phyloP scores from a whole-genome alignment of 2,888 invertebrate species.

The Sipunculus nudus region DNA sequence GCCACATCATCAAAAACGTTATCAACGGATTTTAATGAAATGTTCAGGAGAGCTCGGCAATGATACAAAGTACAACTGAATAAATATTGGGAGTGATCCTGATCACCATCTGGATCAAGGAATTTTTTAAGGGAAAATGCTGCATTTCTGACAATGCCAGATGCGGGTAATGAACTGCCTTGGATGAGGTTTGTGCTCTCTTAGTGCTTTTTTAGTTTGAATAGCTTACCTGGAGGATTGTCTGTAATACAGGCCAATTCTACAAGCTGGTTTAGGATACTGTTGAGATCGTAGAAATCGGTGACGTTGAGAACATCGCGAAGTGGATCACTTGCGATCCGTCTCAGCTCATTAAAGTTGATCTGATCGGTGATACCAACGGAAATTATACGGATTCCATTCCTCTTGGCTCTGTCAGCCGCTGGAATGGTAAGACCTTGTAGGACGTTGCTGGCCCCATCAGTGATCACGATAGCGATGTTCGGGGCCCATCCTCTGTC shows the following conservation, averaged over 20 bases:
- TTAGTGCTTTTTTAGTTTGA: too few species aligned
- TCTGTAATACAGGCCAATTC: neutral
- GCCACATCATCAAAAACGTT: too few species aligned
- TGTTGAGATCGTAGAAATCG: constrained; percentile 10
- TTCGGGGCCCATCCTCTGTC: constrained; percentile 16
- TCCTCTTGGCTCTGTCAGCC: constrained; percentile 5
- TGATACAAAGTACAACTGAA: too few species aligned
- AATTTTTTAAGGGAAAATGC: too few species aligned
- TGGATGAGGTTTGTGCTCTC: too few species aligned
- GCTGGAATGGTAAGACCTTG: neutral
- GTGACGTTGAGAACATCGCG: constrained; percentile 40
- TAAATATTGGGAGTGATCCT: too few species aligned
- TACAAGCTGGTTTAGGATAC: neutral
- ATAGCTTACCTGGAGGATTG: too few species aligned
- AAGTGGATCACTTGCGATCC: constrained; percentile 13
- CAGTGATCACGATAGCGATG: constrained; percentile 26
- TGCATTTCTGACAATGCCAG: too few species aligned
- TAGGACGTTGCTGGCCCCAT: constrained; percentile 12
- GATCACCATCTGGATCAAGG: too few species aligned
- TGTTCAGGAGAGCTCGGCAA: too few species aligned
- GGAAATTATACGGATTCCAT: constrained; percentile 11
- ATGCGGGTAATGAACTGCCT: too few species aligned
- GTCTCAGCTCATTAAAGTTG: constrained; percentile 8
- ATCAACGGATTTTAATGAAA: too few species aligned
- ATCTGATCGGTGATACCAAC: constrained; percentile 19